phyloP scores from a whole-genome alignment of 2,113 vertebrate species.

The Hypanus sabinus region DNA sequence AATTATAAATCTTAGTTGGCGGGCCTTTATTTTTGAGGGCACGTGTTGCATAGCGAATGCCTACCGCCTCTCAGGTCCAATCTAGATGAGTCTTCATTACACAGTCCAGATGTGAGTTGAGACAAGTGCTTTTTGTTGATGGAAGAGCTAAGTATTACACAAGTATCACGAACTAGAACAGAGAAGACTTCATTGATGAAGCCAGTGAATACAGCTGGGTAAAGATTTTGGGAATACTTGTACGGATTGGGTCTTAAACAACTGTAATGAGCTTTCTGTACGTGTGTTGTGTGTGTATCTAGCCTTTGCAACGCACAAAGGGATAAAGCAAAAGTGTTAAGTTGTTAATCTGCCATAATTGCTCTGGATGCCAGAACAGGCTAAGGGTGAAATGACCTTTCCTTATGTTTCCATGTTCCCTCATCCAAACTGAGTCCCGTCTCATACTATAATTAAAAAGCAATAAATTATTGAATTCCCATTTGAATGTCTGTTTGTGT shows the following conservation, averaged over 20 bases:
- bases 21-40: neutral
- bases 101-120: neutral
- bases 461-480: neutral
- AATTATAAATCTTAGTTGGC: too few relatives aligned
- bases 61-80: neutral
- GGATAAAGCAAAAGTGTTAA: too few relatives aligned
- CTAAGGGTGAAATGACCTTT: too few relatives aligned
- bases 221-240: neutral
- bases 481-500: neutral
- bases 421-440: neutral
- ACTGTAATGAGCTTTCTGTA: neutral
- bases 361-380: too few relatives aligned
- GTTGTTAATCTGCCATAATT: too few relatives aligned
- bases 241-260: neutral
- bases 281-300: neutral
- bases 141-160: neutral
- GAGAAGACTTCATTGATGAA: neutral
- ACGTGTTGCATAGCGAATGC: neutral
- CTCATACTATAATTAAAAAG: neutral
- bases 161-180: neutral
- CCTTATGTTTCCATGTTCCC: neutral
- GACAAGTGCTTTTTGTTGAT: neutral
- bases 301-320: neutral
- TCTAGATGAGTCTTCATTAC: neutral
- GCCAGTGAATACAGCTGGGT: neutral